phyloP scores from a whole-genome alignment of 2,797 vertebrate genomes.

The Danio choprae region DNA sequence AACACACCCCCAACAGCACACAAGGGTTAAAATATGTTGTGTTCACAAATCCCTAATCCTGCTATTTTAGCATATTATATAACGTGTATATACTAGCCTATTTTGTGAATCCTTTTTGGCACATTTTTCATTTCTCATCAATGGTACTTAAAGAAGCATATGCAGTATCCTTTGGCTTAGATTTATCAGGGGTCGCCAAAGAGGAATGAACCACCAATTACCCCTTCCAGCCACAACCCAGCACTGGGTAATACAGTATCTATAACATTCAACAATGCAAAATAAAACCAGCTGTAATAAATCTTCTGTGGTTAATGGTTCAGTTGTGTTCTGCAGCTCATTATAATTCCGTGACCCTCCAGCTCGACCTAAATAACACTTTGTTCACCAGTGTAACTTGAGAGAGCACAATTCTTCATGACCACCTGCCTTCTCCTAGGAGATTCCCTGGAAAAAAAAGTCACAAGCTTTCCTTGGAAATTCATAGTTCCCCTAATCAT shows the following conservation, averaged over 20 bases:
- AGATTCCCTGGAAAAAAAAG: slow-evolving; percentile 10
- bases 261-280: background rate
- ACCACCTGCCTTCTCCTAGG: background rate
- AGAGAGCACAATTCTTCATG: slow-evolving; percentile 8
- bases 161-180: too few relatives aligned
- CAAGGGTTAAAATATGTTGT: too few relatives aligned
- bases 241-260: too few relatives aligned
- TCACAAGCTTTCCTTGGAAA: background rate
- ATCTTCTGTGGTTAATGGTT: background rate
- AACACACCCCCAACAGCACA: too few relatives aligned
- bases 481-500: background rate
- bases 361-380: background rate
- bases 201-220: too few relatives aligned
- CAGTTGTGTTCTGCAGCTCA: background rate
- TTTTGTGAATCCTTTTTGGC: background rate
- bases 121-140: background rate
- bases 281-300: background rate
- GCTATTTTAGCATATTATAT: too few relatives aligned
- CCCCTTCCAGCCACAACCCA: too few relatives aligned
- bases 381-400: background rate
- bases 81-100: too few relatives aligned
- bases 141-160: too few relatives aligned
- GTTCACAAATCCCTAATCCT: too few relatives aligned
- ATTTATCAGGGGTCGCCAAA: too few relatives aligned
- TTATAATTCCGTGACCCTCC: too few relatives aligned